Conservation (phyloP, 2,797 vertebrate genomes). For the Novumbra hubbsi region DNA sequence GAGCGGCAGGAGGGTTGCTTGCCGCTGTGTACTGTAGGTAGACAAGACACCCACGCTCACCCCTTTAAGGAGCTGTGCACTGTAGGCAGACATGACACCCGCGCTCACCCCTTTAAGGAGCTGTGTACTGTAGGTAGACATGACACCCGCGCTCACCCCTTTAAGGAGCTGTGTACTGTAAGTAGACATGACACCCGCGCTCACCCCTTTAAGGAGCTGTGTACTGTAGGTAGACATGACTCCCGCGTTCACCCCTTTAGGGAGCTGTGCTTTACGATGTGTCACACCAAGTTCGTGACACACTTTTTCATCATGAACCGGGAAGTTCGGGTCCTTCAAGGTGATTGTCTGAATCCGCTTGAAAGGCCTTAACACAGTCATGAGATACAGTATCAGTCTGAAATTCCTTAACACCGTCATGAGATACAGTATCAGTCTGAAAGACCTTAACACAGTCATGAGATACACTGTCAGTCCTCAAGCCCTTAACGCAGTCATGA, state of each 20-base stretch:
- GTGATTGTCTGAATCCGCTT: too few species aligned
- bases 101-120: slow-evolving; percentile 32
- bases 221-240: slow-evolving; percentile 35
- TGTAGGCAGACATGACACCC: slow-evolving; percentile 39
- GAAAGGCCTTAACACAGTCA: too few species aligned
- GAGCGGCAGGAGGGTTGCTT: slow-evolving; percentile 40
- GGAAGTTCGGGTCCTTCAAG: too few species aligned
- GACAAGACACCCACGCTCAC: slow-evolving; percentile 46
- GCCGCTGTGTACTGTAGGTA: slow-evolving; percentile 31
- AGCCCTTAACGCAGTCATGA: too few species aligned
- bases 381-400: too few species aligned
- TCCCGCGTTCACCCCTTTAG: slow-evolving; percentile 34
- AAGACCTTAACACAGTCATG: too few species aligned
- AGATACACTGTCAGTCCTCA: too few species aligned
- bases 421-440: too few species aligned
- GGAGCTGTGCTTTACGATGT: slow-evolving; percentile 38
- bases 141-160: slow-evolving; percentile 43
- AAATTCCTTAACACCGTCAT: too few species aligned
- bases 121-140: slow-evolving; percentile 30
- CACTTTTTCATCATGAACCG: too few species aligned
- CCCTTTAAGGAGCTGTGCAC: slow-evolving; percentile 17
- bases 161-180: slow-evolving; percentile 16
- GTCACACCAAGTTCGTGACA: background rate
- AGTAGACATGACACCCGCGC: slow-evolving; percentile 44
- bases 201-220: slow-evolving; percentile 28